Evolutionary conservation across 1,140 invertebrate genomes (phyloP), one percentile per base, ranked within the genome.

Genomic region (Ylistrum balloti): DNA sequence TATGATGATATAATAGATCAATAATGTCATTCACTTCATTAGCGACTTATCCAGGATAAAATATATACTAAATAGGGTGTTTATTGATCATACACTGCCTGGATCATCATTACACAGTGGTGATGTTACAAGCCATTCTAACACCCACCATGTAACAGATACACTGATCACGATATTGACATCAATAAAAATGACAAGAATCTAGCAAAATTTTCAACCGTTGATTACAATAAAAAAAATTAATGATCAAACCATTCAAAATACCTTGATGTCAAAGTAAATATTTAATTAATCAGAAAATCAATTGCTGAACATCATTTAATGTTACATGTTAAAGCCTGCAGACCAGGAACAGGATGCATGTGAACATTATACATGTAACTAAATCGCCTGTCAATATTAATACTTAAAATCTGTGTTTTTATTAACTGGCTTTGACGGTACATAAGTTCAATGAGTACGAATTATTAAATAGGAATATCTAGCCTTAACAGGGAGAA

Each of bases 161-260:
- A 74, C n/a, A n/a, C n/a, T n/a, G n/a, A n/a, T n/a, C n/a, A n/a
- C n/a, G 17, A 74, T 74, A n/a, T n/a, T 28, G 3, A 9, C 1
- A 74, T 74, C 56, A 74, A 74, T 74, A 5, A 74, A 1, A n/a
- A 28, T 74, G 56, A 74, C 56, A 74, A n/a, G 28, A 74, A n/a
- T 74, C 7, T 22, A 28, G n/a, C 28, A 74, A 5, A n/a, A 74
- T 28, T 74, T 28, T 5, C 11, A 74, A 17, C n/a, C 5, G 28
- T 74, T 28, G 28, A 74, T 74, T n/a, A 74, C 5, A n/a, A 74
- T 74, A 74, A 74, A 74, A 74, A 74, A 74, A 74, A 74, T 28
- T 3, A 28, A 15, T 9, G 3, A 74, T 74, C 56, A 74, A 74
- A 74, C n/a, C 56, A 74, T 28, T 74, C n/a, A 74, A 22, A 74